These are phyloP conservation scores for Scarus forsteni DNA, from an alignment of 2,797 vertebrate species.

Conservation along the genomic window DNA sequence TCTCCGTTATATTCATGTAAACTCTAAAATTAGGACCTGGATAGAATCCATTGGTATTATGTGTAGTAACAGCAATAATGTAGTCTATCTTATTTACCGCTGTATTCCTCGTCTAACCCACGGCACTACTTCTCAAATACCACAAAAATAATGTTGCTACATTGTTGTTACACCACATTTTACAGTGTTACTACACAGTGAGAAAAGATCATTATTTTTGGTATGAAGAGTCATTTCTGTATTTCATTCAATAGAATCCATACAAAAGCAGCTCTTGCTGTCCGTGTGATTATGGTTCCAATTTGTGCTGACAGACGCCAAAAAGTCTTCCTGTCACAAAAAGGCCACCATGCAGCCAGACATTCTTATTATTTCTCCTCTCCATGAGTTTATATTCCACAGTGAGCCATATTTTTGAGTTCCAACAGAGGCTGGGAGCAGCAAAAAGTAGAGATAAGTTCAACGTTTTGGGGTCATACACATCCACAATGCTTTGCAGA, in stretches of 20 bases:
- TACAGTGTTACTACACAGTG: slow-evolving; percentile 81
- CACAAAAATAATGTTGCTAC: slow-evolving; percentile 62
- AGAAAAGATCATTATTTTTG: slow-evolving; percentile 64
- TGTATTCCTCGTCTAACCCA: slow-evolving; percentile 33
- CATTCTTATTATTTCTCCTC: slow-evolving; percentile 32
- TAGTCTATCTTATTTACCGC: slow-evolving; percentile 24
- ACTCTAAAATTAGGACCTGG: slow-evolving; percentile 14
- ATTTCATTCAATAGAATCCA: slow-evolving; percentile 34
- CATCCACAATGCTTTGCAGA: slow-evolving; percentile 95
- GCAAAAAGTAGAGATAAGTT: slow-evolving; percentile 47
- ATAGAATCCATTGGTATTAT: slow-evolving; percentile 16
- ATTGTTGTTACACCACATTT: slow-evolving; percentile 64
- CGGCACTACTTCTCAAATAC: slow-evolving; percentile 40
- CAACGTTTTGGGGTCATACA: slow-evolving; percentile 83
- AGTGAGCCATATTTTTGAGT: slow-evolving; percentile 27
- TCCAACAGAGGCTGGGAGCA: slow-evolving; percentile 60
- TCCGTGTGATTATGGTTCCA: slow-evolving; percentile 22
- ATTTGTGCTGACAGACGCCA: slow-evolving; percentile 7
- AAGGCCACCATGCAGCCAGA: slow-evolving; percentile 39
- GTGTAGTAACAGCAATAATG: slow-evolving; percentile 57
- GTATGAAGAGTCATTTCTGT: slow-evolving; percentile 57
- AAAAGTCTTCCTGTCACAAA: slow-evolving; percentile 30
- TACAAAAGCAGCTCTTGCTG: slow-evolving; percentile 26
- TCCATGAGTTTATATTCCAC: slow-evolving; percentile 55
- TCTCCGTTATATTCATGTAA: slow-evolving; percentile 18